phyloP scores from a whole-genome alignment of 2,113 vertebrate genomes.

The Haplochromis vanheusdeni region DNA sequence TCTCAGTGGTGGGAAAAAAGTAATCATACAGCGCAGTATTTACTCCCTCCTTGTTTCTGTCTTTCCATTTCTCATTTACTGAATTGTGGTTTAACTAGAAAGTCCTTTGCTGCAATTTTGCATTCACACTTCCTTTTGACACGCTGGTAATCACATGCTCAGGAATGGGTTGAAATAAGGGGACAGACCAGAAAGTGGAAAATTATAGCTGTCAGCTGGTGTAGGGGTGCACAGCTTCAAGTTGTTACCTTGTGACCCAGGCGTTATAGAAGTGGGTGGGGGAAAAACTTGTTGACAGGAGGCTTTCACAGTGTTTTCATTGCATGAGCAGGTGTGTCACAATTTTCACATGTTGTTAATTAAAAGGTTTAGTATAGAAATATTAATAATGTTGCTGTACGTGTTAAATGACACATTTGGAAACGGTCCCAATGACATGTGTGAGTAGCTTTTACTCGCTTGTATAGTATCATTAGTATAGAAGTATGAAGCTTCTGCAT shows the following conservation, averaged over 20 bases:
- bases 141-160: neutral
- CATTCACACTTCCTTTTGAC: neutral
- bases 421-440: neutral
- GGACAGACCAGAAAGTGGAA: neutral
- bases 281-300: neutral
- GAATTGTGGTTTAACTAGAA: neutral
- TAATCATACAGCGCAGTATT: slow-evolving; percentile 19
- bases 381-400: neutral
- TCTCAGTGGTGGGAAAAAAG: slow-evolving; percentile 51
- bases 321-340: neutral
- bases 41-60: slow-evolving; percentile 5
- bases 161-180: neutral
- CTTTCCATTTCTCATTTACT: neutral
- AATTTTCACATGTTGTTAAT: neutral
- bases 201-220: neutral
- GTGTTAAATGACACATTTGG: neutral
- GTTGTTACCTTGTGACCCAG: neutral
- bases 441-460: neutral
- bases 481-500: neutral
- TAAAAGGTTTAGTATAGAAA: neutral
- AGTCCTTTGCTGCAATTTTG: slow-evolving; percentile 9
- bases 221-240: neutral
- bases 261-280: neutral
- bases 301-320: neutral
- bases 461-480: neutral